phyloP scores from a whole-genome alignment of 2,888 invertebrate genomes.

The Meloe dianella region DNA sequence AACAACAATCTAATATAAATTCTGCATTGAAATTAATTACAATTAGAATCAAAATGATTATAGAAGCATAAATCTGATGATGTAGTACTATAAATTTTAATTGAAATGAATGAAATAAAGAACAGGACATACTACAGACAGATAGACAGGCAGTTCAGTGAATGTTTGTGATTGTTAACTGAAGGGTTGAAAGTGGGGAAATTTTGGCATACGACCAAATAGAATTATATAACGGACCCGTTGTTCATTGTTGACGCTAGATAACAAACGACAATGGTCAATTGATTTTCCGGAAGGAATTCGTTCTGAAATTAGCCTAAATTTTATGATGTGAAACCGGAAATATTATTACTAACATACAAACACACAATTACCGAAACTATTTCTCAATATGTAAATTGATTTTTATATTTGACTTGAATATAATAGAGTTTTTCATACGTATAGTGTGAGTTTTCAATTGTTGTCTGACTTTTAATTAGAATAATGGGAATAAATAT shows the following conservation, averaged over 20 bases:
- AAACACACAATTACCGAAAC: not conserved
- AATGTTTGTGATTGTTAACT: constrained; percentile 7
- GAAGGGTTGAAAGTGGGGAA: constrained; percentile 8
- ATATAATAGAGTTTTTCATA: constrained; percentile 3
- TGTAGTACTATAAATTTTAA: constrained; percentile 41
- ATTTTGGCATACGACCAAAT: constrained; percentile 30
- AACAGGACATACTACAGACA: not conserved
- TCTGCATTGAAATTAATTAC: constrained; percentile 42
- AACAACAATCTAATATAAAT: constrained; percentile 41
- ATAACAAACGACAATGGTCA: constrained; percentile 9
- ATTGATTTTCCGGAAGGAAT: constrained; percentile 10
- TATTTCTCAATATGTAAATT: not conserved
- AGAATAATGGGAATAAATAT: not conserved
- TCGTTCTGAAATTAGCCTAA: constrained; percentile 4
- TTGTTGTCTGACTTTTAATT: not conserved
- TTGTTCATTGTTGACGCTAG: constrained; percentile 26
- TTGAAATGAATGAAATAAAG: constrained; percentile 3
- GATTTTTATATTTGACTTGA: no score
- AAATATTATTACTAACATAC: not conserved
- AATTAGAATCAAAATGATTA: constrained; percentile 47
- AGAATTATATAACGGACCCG: constrained; percentile 21
- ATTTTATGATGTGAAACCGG: not conserved
- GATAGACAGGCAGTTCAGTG: not conserved
- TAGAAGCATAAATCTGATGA: constrained; percentile 43
- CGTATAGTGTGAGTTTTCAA: not conserved